Evolutionary conservation across 1,140 invertebrate genomes (phyloP), one percentile per base, ranked within the genome.

Genomic region (Archegozetes longisetosus): DNA sequence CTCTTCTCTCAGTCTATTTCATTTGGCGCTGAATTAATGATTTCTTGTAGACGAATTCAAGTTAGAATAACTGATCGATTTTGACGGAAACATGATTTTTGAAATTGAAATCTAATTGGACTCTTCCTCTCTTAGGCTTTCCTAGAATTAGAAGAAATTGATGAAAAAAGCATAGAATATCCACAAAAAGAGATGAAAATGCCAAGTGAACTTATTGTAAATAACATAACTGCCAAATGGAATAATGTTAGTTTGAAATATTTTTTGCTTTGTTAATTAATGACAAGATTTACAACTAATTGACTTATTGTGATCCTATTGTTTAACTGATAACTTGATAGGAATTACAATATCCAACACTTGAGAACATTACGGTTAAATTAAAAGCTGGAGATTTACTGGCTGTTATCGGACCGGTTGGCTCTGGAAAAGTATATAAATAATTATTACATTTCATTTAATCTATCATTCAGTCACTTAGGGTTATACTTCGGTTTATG

Each of bases 331-430:
- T 9, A 25, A 25, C 27, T 52, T 24, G 6, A 52, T 9, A n/a
- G 50, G 47, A 53, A 6, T 25, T 24, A 23, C 40, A 61, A 46
- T 55, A 63, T 14, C 60, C 61, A 29, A 62, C 52, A 26, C 48
- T 67, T 13, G 29, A 61, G 27, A 53, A 66, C 23, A 57, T 67
- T 14, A 53, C 40, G 25, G 24, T 65, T 1, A 26, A 58, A n/a
- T 46, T 60, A 3, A 64, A 65, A 56, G 50, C 65, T 14, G 69
- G 71, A 9, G 66, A 73, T 53, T 68, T 89, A 0, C 79, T 83
- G 58, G 82, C 82, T 0, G 73, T 89, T 0, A 82, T 87, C 53
- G 86, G 86, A 12, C 76, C 80, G 2, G 84, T 88, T 23, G 86
- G 85, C 1, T 79, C 53, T 22, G 64, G 64, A 27, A 66, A 66